These are phyloP conservation scores for Zosterops hypoxanthus DNA, from an alignment of 2,113 vertebrate genomes.

Conservation along the genomic window DNA sequence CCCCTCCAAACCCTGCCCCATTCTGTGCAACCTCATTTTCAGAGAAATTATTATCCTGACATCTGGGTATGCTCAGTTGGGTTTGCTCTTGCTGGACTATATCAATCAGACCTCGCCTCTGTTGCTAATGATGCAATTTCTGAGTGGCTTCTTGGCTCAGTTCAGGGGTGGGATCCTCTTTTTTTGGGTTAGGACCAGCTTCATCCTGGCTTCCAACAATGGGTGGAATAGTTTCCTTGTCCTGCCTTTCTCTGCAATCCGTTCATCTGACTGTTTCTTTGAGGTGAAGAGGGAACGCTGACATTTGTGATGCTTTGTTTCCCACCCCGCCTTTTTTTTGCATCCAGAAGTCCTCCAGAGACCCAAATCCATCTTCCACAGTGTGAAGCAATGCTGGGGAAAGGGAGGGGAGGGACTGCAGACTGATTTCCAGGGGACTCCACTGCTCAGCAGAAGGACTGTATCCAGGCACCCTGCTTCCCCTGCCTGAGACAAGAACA, in stretches of 20 bases:
- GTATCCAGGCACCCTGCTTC: conserved; percentile 76
- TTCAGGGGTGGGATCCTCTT: not conserved
- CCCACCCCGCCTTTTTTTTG: not conserved
- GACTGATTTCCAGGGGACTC: conserved; percentile 53
- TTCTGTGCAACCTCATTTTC: conserved; percentile 6
- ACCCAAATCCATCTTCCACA: not conserved
- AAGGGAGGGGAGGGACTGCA: not conserved
- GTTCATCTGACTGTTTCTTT: not conserved
- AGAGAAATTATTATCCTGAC: not conserved
- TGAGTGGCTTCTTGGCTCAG: not conserved
- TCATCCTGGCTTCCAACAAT: not conserved
- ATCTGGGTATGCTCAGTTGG: not conserved
- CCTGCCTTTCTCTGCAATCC: not conserved
- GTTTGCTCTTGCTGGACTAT: not conserved
- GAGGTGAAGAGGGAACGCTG: not conserved
- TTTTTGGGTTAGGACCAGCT: not conserved
- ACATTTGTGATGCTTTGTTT: not conserved
- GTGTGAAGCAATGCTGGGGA: not conserved
- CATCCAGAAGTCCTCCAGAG: not conserved
- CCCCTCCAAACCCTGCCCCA: not conserved
- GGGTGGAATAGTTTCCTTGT: not conserved
- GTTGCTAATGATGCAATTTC: not conserved
- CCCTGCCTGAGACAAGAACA: conserved; percentile 67
- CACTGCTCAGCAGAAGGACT: conserved; percentile 60
- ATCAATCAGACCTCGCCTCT: not conserved